phyloP scores from a whole-genome alignment of 2,113 vertebrate genomes.

The Macquaria ambigua region DNA sequence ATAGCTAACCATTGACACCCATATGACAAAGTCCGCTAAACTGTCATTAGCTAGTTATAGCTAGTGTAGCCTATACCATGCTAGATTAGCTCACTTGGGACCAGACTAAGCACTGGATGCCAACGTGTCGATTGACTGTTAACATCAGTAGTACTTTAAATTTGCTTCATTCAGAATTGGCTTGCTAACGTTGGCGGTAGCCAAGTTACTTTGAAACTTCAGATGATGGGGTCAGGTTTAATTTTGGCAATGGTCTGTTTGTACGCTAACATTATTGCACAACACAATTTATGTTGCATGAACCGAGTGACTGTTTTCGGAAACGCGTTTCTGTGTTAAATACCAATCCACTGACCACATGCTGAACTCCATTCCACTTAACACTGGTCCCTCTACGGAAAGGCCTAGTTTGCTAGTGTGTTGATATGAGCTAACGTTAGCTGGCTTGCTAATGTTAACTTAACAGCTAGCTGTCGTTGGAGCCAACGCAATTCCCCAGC shows the following conservation, averaged over 20 bases:
- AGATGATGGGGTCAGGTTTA: slow-evolving; percentile 7
- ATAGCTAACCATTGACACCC: slow-evolving; percentile 46
- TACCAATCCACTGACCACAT: slow-evolving; percentile 66
- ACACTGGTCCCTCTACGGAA: slow-evolving; percentile 53
- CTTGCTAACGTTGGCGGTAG: slow-evolving; percentile 12
- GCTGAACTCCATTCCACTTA: slow-evolving; percentile 54
- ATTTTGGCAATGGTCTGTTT: slow-evolving; percentile 10
- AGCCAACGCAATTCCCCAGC: slow-evolving; percentile 32
- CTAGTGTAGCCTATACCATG: slow-evolving; percentile 14
- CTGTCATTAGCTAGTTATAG: slow-evolving; percentile 63
- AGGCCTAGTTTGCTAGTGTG: slow-evolving; percentile 68
- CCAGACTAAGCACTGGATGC: slow-evolving; percentile 33
- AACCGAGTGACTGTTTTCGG: slow-evolving; percentile 9
- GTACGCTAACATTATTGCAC: slow-evolving; percentile 15
- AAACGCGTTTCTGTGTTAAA: slow-evolving; percentile 55
- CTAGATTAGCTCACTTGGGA: slow-evolving; percentile 51
- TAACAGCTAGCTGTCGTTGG: slow-evolving; percentile 54
- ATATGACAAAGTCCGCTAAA: slow-evolving; percentile 50
- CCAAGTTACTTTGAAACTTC: slow-evolving; percentile 44
- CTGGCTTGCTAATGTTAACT: slow-evolving; percentile 55
- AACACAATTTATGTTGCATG: slow-evolving; percentile 19
- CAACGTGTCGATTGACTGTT: slow-evolving; percentile 3
- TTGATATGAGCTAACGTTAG: slow-evolving; percentile 67
- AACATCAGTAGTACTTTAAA: neutral
- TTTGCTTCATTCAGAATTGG: slow-evolving; percentile 23